Evolutionary conservation across 2,888 invertebrate species (phyloP), one percentile per base, ranked within the genome.

Genomic region (Cheilosia soror): DNA sequence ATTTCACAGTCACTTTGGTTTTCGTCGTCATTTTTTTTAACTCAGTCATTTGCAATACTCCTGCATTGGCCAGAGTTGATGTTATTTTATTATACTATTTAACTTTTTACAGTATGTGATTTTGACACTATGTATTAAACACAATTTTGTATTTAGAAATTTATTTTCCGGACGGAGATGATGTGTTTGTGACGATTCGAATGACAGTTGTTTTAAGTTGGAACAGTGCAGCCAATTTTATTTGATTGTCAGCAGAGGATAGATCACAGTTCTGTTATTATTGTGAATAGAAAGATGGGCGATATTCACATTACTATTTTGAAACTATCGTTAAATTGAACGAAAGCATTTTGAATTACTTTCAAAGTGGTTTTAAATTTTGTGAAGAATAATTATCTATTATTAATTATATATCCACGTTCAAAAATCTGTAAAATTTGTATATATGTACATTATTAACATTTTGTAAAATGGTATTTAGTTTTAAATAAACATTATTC

Each of bases 81-180:
- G 7, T 20, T 11, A 27, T 25, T 62, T 31, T 47, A 20, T 15
- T 7, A 47, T 47, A 20, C 27, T 76, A 31, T 1, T 78, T 40
- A 37, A 29, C 33, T 44, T 1, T 33, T 29, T 68, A 4, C 11
- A 13, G 1, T n/a, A 5, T 55, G 2, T n/a, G n/a, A 51, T 42
- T 60, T 66, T 29, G 44, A 37, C 53, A 33, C 42, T 25, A 49
- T 20, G 20, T 20, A 20, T 37, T 40, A 47, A 57, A 49, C 5
- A 57, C 3, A 62, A 72, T 72, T 55, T 37, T 49, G 5, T 63
- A 20, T 42, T 13, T 31, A 42, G 25, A 29, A 65, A 47, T 84
- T 60, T 11, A 9, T 27, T 47, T 75, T 75, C 60, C 76, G 84
- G 80, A 85, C 84, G 84, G 84, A 80, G 80, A 29, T 71, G 71